Base-by-base conservation (phyloP, 2,113 vertebrate species). In the Laticauda laticaudata region DNA sequence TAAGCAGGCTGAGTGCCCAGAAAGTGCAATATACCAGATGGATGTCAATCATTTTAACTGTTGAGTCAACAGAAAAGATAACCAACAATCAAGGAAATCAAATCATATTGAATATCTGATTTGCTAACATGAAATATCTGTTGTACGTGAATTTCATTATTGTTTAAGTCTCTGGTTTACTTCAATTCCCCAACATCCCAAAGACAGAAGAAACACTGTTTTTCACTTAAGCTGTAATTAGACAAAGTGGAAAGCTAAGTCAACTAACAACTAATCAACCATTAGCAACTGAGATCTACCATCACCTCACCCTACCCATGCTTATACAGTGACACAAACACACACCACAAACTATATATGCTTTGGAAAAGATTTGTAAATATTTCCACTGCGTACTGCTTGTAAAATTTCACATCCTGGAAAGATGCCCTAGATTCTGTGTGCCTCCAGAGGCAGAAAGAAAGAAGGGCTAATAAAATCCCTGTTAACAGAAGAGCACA, bases 301-400 rank as follows among this genome's bases (percentile, higher is more conserved):
- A 1, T 53, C 45, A n/a, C 24, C 39, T 3, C 48, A 34, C 34
- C n/a, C 10, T 3, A 81, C 69, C 53, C n/a, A 43, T 29, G 20
- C 59, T n/a, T 29, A 81, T 53, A 90, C 61, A 75, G 29, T 53
- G 15, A 81, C 61, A 75, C 59, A 93, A 51, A 86, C 87, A 86
- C 51, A 85, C 43, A 88, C 92, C 0, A 69, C 85, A 59, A 23
- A 51, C 55, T 75, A 4, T 89, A 93, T 92, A 34, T 94, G 90
- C 92, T 95, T 96, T 97, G 95, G 97, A 96, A 96, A 91, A 91
- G 94, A 92, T 91, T 56, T 95, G 93, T 93, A 95, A 96, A 91
- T 95, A 93, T 97, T 97, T 97, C 97, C 97, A 97, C 94, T 96
- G 92, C 90, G 94, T 87, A 69, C 85, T 91, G 94, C 96, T 96